Evolutionary conservation across 2,113 vertebrate genomes (phyloP).

Genomic region (Malurus elegans): DNA sequence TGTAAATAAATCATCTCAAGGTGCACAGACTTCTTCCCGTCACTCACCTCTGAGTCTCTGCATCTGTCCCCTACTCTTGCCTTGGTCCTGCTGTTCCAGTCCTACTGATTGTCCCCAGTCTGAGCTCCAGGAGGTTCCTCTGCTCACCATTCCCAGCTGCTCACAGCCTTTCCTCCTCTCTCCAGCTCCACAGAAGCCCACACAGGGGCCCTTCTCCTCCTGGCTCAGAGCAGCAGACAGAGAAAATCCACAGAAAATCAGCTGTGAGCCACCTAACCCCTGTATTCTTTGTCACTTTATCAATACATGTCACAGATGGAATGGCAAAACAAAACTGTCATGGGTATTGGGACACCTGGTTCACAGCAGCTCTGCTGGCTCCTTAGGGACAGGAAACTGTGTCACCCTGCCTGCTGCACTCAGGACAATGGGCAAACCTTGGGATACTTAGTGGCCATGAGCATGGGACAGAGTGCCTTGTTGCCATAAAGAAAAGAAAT

Average conservation of each 20-base stretch:
- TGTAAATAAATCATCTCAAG: background rate
- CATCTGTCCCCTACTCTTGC: background rate
- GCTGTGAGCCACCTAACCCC: background rate
- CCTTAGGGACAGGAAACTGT: background rate
- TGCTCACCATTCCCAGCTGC: background rate
- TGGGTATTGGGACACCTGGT: background rate
- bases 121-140: background rate
- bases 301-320: background rate
- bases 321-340: background rate
- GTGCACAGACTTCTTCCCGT: background rate
- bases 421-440: rapidly evolving
- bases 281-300: rapidly evolving
- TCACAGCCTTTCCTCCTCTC: background rate
- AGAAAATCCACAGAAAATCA: background rate
- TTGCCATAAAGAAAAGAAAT: background rate
- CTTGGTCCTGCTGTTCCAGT: background rate
- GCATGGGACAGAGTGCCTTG: background rate
- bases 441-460: background rate
- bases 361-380: background rate
- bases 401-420: background rate
- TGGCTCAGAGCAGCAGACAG: background rate
- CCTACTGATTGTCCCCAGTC: rapidly evolving
- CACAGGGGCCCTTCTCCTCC: background rate
- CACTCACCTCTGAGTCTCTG: background rate
- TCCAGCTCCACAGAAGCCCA: background rate